These are phyloP conservation scores for Neodon shergylaensis DNA, from an alignment of 2,113 vertebrate genomes.

Conservation along the genomic window DNA sequence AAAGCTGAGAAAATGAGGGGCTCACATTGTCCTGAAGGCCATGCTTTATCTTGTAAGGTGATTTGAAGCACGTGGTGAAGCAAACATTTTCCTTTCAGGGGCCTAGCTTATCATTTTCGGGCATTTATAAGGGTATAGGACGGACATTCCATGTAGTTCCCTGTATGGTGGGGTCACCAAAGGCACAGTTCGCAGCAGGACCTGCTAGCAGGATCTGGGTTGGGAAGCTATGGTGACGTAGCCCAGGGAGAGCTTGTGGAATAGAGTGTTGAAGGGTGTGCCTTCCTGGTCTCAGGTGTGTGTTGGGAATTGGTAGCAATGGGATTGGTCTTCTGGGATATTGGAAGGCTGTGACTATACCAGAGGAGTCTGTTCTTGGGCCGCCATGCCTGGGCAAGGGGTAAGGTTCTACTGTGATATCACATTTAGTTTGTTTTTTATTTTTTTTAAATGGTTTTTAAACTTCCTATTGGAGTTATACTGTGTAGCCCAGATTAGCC, in stretches of 20 bases:
- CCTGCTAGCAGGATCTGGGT: background rate
- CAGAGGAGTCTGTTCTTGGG: background rate
- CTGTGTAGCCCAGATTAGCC: background rate
- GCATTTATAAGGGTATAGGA: background rate
- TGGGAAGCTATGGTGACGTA: background rate
- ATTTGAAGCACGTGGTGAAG: background rate
- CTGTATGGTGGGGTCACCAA: background rate
- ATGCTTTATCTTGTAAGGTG: background rate
- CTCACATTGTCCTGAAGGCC: background rate
- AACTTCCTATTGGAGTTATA: background rate
- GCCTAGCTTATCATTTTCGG: background rate
- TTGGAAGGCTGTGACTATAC: background rate
- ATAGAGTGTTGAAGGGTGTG: background rate
- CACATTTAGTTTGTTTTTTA: background rate
- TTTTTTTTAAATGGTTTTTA: background rate
- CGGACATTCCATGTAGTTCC: fast-evolving
- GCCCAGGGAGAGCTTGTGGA: too few species aligned
- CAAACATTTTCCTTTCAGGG: background rate
- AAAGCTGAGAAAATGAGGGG: background rate
- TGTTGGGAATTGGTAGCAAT: background rate
- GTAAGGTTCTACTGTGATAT: background rate
- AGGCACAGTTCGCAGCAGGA: background rate
- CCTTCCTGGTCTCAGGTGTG: background rate
- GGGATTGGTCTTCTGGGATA: background rate
- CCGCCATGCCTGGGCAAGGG: too few species aligned